Evolutionary conservation across 2,888 invertebrate species (phyloP).

Genomic region (Dryococelus australis): DNA sequence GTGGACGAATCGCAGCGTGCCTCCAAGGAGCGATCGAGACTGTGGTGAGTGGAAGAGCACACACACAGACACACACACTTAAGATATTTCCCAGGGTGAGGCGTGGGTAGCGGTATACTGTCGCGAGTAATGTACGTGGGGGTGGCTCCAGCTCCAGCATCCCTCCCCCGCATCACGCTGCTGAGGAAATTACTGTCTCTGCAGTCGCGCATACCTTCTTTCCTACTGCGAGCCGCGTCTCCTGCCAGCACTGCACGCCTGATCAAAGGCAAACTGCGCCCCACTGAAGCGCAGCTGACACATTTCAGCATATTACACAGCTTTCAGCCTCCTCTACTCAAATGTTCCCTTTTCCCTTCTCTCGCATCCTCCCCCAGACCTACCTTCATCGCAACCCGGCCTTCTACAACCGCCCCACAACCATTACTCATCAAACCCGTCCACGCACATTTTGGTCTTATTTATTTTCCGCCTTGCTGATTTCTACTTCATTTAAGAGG

Average conservation of each 20-base stretch:
- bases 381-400: background rate
- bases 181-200: conserved; percentile 16
- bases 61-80: background rate
- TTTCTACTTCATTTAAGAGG: background rate
- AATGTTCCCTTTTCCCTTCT: background rate
- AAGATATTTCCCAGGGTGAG: background rate
- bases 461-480: background rate
- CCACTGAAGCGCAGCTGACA: conserved; percentile 11
- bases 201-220: background rate
- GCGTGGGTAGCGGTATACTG: background rate
- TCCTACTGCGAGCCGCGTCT: background rate
- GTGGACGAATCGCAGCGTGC: too few species aligned
- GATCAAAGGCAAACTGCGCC: conserved; percentile 16
- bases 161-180: background rate
- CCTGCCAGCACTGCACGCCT: background rate
- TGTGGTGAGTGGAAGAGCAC: too few species aligned
- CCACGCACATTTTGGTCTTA: background rate
- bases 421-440: background rate
- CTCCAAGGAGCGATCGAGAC: too few species aligned
- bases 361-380: background rate
- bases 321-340: background rate
- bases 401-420: background rate
- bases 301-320: background rate
- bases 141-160: background rate
- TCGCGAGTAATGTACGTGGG: background rate